Base-by-base conservation (phyloP, 2,797 vertebrate genomes). In the Malacoctenus gilli region DNA sequence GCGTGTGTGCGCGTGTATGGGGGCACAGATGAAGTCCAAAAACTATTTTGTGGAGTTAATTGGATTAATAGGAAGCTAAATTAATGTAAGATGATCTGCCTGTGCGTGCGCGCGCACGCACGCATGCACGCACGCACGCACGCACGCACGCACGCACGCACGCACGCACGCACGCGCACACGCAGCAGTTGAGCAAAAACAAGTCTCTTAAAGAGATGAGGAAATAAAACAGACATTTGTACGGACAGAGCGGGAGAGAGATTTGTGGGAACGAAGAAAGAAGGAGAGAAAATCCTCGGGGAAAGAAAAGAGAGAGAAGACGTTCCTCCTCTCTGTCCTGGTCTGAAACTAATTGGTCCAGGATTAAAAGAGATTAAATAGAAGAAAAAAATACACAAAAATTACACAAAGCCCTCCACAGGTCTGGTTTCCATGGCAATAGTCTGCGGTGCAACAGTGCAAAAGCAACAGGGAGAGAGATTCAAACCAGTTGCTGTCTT, bases 321-420 rank as follows among this genome's bases (percentile, higher is more conserved):
- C 52, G 58, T 79, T 77, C 58, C 60, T 82, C 68, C 53, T 46
- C 47, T 79, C 79, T 69, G 77, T 90, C 84, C 87, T 78, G 77
- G 83, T 83, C 84, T 88, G 84, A 91, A 91, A 90, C 85, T 91
- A 91, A 92, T 92, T 92, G 88, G 87, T 80, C 73, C 81, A 82
- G 89, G 88, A 92, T 92, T 92, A 90, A 75, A 84, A 73, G 80
- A 85, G 86, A 87, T 89, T 87, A 89, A 87, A 79, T 60, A 50
- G 56, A 46, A 34, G 59, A 68, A 66, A 59, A 18, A 37, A 44
- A 34, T 47, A 70, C 35, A 32, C 47, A 66, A 67, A 74, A 75
- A 81, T 73, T 52, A 69, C 77, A 76, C 70, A 81, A 78, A 83
- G 55, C 59, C 56, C 40, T 77, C 80, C 61, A 78, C 65, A 72